Evolutionary conservation across 2,797 vertebrate genomes (phyloP), one percentile per base, ranked within the genome.

Genomic region (Apogon hyalosoma): DNA sequence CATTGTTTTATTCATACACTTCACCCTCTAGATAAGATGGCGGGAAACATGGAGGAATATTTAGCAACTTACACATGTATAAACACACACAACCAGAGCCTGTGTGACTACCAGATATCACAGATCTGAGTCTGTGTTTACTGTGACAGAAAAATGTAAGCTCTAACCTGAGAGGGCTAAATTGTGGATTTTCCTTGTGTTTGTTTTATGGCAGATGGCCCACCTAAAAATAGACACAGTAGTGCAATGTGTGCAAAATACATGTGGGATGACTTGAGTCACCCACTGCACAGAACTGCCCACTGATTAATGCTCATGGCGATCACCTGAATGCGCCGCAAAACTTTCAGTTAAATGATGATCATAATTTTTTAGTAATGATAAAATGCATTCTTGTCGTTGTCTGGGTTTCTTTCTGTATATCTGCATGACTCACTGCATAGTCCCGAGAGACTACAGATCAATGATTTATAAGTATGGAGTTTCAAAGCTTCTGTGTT

Each of bases 241-340:
- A 65, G 68, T 69, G 49, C 68, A 74, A 79, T 28, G 24, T 28
- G 75, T 80, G 15, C 53, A 69, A 83, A 84, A 88, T 68, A 73
- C 67, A 77, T 75, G 90, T 88, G 88, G 88, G 88, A 79, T 83
- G 82, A 55, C 54, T 84, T 90, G 89, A 92, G 40, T 90, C 86
- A 89, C 41, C 6, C 64, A 49, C 60, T 69, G 77, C 52, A 62
- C 63, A 60, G 55, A 77, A 40, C 69, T 83, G 59, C 72, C 76
- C 63, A 49, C 41, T 72, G 59, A 50, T 75, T 77, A 66, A 73
- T 52, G 63, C 52, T 62, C 48, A 50, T 7, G 73, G 19, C 50
- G 21, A 80, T 51, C 56, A 69, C 52, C 63, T 71, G 50, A 19
- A 31, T 16, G 60, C 59, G 28, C 21, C 10, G 38, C 31, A 74